Base-by-base conservation (phyloP, 1,140 invertebrate species). In the Anoplophora glabripennis region DNA sequence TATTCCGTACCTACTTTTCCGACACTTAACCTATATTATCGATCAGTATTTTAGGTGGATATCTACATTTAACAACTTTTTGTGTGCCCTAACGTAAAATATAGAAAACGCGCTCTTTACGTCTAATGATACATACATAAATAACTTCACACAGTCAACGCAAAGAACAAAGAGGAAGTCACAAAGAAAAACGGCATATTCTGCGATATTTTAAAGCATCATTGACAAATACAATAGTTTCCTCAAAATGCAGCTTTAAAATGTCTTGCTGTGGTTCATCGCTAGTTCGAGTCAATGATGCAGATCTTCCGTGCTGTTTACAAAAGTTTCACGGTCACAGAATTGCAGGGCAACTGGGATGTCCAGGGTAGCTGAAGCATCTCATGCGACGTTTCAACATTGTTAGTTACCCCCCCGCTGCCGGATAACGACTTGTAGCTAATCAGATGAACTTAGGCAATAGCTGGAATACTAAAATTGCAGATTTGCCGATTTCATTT, bases 151-250 rank as follows among this genome's bases (percentile, higher is more conserved):
- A 28, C 21, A 28, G 21, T 28, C 21, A 28, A 28, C 21, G 51
- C 12, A 41, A 59, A 57, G 35, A 44, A 42, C 52, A 53, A 63
- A 59, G 36, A n/a, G 35, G 34, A 59, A 40, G 38, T 57, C 51
- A 45, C 34, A 61, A 61, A 61, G 63, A 54, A 52, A 62, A 67
- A 61, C 57, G 62, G 64, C 64, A 66, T 64, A 64, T 64, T 66
- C 54, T 53, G 62, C 62, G 66, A 69, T 69, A 69, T 66, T 66
- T 69, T 62, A 66, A 59, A 60, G 37, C 15, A 46, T 46, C 64
- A 66, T 69, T 66, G 67, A 69, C 67, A 69, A 53, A 52, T 55
- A 69, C 67, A 64, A 69, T 69, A 62, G 67, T 63, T 66, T 69
- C 59, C 62, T 64, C 57, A 64, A 66, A 61, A 69, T 69, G 67